Base-by-base conservation (phyloP, 2,888 invertebrate species). In the Vesta saturnalis region DNA sequence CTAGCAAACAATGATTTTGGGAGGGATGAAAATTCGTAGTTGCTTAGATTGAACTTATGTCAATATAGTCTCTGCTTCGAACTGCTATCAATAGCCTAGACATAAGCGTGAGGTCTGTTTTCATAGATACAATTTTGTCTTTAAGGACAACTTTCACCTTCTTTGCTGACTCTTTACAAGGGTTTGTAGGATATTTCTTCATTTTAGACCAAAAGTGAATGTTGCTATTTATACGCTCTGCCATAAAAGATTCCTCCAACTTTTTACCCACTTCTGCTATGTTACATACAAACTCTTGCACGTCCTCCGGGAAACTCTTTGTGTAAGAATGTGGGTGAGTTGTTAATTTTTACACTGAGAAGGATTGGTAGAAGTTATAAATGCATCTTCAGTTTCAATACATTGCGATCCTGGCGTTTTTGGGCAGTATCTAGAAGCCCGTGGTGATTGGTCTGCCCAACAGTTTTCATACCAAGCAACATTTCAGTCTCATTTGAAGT, bases 81-180 rank as follows among this genome's bases (percentile, higher is more conserved):
- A 23, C 19, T 16, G 46, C 39, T 43, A 46, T 59, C 43, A 39
- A n/a, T 12, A 59, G 16, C 43, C 46, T 43, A 15, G 39, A 43
- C n/a, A 59, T 19, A 46, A 59, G 59, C 8, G 43, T 30, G 18
- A 59, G 16, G 35, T 59, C 43, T 59, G 59, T 59, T 43, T 59
- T 59, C 43, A 59, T 59, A 43, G 59, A 35, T 15, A 59, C 43
- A 39, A 39, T 59, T 59, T 35, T 39, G n/a, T 59, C 59, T 59
- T 59, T 39, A 30, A 59, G 14, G 1, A 14, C 15, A 23, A 57
- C 35, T 59, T 39, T 59, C 46, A 39, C 59, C 18, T 59, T 59
- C 43, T 59, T 59, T 19, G 59, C 59, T 39, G 43, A n/a, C 16
- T 21, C 35, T 59, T 59, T 59, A 59, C 43, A 59, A 30, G 12